phyloP scores from a whole-genome alignment of 2,888 invertebrate genomes.

The Platynereis dumerilii region DNA sequence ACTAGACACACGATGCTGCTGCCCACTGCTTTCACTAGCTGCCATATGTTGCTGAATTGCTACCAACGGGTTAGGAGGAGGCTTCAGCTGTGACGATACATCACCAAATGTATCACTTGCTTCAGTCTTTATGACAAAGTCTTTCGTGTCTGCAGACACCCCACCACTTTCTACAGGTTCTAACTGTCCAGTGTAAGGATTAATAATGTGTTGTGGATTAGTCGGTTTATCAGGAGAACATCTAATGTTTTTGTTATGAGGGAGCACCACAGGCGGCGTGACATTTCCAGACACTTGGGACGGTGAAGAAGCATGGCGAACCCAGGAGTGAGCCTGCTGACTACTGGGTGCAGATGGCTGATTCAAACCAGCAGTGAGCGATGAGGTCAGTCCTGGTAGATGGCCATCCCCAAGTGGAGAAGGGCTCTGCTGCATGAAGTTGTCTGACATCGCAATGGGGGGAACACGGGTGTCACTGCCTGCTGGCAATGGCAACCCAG shows the following conservation, averaged over 20 bases:
- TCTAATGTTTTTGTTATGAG: conserved; percentile 5
- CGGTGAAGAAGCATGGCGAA: conserved; percentile 1
- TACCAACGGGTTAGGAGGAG: conserved; percentile 30
- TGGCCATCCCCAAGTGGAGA: background rate
- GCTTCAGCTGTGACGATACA: conserved; percentile 22
- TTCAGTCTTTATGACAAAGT: background rate
- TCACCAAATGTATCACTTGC: conserved; percentile 7
- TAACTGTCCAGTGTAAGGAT: conserved; percentile 36
- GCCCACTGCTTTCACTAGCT: too few relatives aligned
- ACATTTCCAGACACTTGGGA: background rate
- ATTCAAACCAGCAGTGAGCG: background rate
- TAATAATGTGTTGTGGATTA: conserved; percentile 32
- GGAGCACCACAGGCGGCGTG: conserved; percentile 5
- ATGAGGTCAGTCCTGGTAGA: background rate
- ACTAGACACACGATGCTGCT: too few relatives aligned
- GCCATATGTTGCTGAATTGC: conserved; percentile 15
- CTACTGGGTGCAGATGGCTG: conserved; percentile 7
- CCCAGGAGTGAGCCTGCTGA: background rate
- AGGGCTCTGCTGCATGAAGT: conserved; percentile 11
- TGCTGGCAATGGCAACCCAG: background rate
- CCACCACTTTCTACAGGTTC: conserved; percentile 28
- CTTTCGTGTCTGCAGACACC: conserved; percentile 7
- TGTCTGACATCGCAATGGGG: conserved; percentile 11
- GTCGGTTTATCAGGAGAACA: conserved; percentile 16
- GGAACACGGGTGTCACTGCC: conserved; percentile 15